Conservation (phyloP, 2,113 vertebrate genomes). For the Mesoclemmys tuberculata region DNA sequence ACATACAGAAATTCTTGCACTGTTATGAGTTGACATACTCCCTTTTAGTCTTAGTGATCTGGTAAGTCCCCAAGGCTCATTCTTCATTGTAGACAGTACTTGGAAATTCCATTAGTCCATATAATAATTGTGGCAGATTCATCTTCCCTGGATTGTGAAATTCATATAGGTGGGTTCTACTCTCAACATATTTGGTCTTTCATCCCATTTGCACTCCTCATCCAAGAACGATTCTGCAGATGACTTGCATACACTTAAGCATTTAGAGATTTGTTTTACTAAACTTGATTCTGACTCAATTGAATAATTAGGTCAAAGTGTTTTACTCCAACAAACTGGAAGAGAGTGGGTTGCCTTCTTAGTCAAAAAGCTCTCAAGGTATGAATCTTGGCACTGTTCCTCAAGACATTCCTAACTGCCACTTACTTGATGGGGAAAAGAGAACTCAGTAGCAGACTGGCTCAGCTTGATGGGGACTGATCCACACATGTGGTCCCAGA, state of each 20-base stretch:
- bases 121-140: neutral
- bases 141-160: neutral
- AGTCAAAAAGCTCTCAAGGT: neutral
- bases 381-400: neutral
- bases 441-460: neutral
- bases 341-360: neutral
- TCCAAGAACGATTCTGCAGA: neutral
- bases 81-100: neutral
- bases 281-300: neutral
- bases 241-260: neutral
- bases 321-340: neutral
- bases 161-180: neutral
- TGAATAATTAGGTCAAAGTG: neutral
- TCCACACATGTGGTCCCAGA: neutral
- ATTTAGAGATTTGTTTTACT: neutral
- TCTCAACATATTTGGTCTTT: neutral
- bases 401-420: neutral
- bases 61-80: neutral
- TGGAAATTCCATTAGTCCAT: neutral
- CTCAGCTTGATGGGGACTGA: neutral
- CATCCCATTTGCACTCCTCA: neutral
- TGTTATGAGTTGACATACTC: neutral
- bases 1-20: neutral
- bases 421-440: neutral
- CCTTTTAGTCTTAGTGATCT: neutral